phyloP scores from a whole-genome alignment of 2,797 vertebrate genomes.

The Amazona finschi region DNA sequence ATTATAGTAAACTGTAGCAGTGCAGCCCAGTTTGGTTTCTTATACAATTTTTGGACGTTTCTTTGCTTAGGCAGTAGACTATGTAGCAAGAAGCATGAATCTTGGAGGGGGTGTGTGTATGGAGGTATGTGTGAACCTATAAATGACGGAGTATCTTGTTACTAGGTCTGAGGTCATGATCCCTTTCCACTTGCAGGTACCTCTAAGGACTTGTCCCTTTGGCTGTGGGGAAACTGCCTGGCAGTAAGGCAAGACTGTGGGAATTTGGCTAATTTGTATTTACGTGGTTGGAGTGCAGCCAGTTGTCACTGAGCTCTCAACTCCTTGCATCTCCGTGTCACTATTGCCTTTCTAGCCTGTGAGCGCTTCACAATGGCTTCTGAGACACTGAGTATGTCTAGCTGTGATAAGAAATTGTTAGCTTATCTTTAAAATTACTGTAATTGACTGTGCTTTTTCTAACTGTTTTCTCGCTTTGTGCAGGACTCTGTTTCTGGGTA shows the following conservation, averaged over 20 bases:
- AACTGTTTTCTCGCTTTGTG: constrained; percentile 1
- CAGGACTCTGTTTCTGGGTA: constrained; percentile 27
- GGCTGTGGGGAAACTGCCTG: constrained; percentile 29
- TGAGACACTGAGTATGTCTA: neutral
- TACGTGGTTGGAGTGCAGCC: constrained; percentile 2
- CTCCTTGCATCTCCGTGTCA: neutral
- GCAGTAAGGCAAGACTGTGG: neutral
- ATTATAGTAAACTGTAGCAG: neutral
- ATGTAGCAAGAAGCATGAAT: neutral
- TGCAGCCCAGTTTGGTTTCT: neutral
- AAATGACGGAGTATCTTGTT: neutral
- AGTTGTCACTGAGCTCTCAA: constrained; percentile 10
- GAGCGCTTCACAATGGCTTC: neutral
- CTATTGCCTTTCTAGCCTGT: neutral
- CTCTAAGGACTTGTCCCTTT: neutral
- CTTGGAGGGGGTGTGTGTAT: neutral
- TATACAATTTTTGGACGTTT: neutral
- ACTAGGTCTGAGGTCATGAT: neutral
- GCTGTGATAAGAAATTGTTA: neutral
- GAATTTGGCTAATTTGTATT: constrained; percentile 38
- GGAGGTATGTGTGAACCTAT: neutral
- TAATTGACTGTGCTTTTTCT: neutral
- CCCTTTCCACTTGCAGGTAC: neutral
- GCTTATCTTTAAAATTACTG: neutral
- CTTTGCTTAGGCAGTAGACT: neutral